Percentiles rank a stretch among this genome's conserved stretches.
Evolutionary conservation across 1,140 invertebrate genomes (phyloP).

Genomic region (Lanistes nyassanus): DNA sequence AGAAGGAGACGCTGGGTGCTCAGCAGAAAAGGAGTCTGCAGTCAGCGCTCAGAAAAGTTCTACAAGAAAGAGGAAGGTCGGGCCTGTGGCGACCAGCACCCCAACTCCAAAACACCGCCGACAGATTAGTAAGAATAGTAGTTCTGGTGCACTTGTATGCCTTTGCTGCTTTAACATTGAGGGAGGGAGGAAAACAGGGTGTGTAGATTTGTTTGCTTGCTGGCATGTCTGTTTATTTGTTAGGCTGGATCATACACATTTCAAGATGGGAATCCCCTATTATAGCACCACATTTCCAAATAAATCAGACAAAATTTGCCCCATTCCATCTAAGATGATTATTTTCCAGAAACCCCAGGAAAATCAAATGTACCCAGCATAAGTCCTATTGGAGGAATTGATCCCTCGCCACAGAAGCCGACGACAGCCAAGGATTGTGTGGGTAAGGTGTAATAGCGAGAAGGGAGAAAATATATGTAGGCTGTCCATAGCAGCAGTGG

Average conservation of each 20-base stretch:
- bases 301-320: background rate
- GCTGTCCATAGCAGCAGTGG: too few relatives aligned
- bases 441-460: too few relatives aligned
- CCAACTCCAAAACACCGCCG: slow-evolving; percentile 48
- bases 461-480: too few relatives aligned
- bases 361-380: too few relatives aligned
- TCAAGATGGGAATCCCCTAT: background rate
- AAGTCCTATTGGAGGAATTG: too few relatives aligned
- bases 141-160: background rate
- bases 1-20: background rate
- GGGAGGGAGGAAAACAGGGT: too few relatives aligned
- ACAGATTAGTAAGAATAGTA: slow-evolving; percentile 9
- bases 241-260: background rate
- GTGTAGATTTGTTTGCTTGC: too few relatives aligned
- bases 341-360: background rate
- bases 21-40: background rate
- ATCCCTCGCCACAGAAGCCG: too few relatives aligned
- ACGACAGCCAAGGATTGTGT: too few relatives aligned
- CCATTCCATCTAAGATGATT: background rate
- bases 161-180: background rate
- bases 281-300: background rate
- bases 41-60: background rate
- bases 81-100: slow-evolving; percentile 49
- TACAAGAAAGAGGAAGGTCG: slow-evolving; percentile 32
- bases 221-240: too few relatives aligned